Base-by-base conservation (phyloP, 2,113 vertebrate genomes). In the Spea bombifrons region DNA sequence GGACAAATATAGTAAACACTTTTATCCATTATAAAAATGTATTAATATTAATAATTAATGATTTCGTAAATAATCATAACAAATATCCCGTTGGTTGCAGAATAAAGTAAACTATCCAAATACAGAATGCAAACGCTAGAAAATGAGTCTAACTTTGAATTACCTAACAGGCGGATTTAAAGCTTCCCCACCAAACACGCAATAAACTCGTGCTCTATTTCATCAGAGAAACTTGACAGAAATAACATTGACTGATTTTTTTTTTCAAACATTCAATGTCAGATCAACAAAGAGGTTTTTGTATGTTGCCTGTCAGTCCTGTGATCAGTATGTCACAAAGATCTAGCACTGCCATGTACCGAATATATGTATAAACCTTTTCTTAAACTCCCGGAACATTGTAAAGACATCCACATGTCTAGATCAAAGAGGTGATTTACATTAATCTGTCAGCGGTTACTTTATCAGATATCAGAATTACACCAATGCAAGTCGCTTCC, bases 231-330 rank as follows among this genome's bases (percentile, higher is more conserved):
- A 87, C 89, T 88, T 86, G 82, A 81, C 86, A 86, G 85, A 92
- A 91, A 91, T 86, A 88, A 86, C 88, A 73, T 94, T 94, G 94
- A 90, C 90, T 86, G 94, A 95, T 93, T 93, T 55, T 30, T 30
- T 94, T 30, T 2, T 93, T 90, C 93, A 91, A 93, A 90, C 90
- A 81, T 92, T 91, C 92, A 92, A 91, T 91, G 96, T 95, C 94
- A 95, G 85, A 86, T 91, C 92, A 93, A 94, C 93, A 92, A 93
- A 95, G 88, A 92, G 89, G 87, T 93, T 92, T 93, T 96, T 83
- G 93, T 96, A 94, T 96, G 94, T 88, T 77, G 87, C 90, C 95
- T 93, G 95, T 95, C 96, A 94, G 91, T 73, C 90, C 90, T 94
- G 95, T 94, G 93, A 94, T 94, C 93, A 91, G 86, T 83, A 92